A percentile compares a stretch with the other conserved stretches of the same genome.
Evolutionary conservation across 1,140 invertebrate species (phyloP).

Genomic region (Drosophila busckii): DNA sequence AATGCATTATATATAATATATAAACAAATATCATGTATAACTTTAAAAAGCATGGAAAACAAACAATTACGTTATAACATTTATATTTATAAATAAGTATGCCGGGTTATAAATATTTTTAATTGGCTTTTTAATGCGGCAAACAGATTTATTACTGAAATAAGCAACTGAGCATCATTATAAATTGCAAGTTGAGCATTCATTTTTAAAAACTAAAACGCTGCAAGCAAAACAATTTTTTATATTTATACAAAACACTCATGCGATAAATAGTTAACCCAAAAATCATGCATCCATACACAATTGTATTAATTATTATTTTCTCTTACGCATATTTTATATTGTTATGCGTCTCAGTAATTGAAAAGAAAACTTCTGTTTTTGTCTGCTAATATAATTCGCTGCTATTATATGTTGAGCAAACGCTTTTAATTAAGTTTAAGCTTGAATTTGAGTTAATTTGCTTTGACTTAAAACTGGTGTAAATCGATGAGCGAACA

Average conservation of each 20-base stretch:
- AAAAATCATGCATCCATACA: not conserved
- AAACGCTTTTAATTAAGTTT: slow-evolving; percentile 55
- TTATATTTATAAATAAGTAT: slow-evolving; percentile 54
- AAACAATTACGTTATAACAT: too few species aligned
- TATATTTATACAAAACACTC: slow-evolving; percentile 53
- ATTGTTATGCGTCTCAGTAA: slow-evolving; percentile 45
- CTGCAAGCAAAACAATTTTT: slow-evolving; percentile 63
- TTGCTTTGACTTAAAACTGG: slow-evolving; percentile 42
- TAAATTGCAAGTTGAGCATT: slow-evolving; percentile 40
- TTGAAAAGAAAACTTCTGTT: slow-evolving; percentile 38
- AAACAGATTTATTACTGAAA: slow-evolving; percentile 43
- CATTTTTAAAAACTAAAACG: slow-evolving; percentile 40
- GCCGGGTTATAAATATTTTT: slow-evolving; percentile 39
- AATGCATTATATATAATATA: slow-evolving; percentile 60
- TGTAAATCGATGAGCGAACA: slow-evolving; percentile 28
- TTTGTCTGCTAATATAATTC: slow-evolving; percentile 18
- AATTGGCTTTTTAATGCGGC: slow-evolving; percentile 44
- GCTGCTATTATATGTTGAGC: slow-evolving; percentile 14
- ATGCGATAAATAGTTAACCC: slow-evolving; percentile 30
- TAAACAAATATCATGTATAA: slow-evolving; percentile 61
- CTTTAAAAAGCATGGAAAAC: slow-evolving; percentile 42
- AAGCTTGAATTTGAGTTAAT: slow-evolving; percentile 40
- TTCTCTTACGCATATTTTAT: slow-evolving; percentile 33
- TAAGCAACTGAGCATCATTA: slow-evolving; percentile 46
- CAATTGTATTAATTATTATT: too few species aligned